Evolutionary conservation across 2,797 vertebrate genomes (phyloP), one percentile per base, ranked within the genome.

Genomic region (Podarcis lilfordi): DNA sequence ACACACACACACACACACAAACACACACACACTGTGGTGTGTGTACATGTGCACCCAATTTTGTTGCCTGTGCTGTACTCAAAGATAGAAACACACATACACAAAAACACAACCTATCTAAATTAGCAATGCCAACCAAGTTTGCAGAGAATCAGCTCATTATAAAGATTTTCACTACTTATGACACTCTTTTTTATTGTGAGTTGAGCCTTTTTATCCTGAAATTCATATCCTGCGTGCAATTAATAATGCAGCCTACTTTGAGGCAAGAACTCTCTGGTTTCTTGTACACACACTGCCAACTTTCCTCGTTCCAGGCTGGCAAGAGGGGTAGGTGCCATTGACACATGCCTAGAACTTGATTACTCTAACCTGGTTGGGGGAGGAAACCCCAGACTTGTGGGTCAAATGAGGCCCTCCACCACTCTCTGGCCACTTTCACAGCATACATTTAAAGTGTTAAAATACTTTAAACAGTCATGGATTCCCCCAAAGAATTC

Each of bases 61-160:
- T 85, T 59, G 25, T 85, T 85, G 13, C 88, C 85, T 91, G 88
- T 82, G 89, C 89, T 3, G 0, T 92, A 87, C 92, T 77, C 80
- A 74, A 6, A 76, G 17, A 80, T 69, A 74, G 89, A 83, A 21
- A 92, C 1, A 43, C 50, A 55, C 21, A 2, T 27, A 45, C 59
- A 5, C 55, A 64, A 11, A 19, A 40, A 84, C n/a, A 29, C 9
- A 81, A 25, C 35, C 2, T 4, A 84, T 3, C 78, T 88, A 32
- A 75, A 75, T 40, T 25, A 40, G 74, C 13, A 32, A 29, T 2
- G 17, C 27, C 19, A 35, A 68, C 13, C 17, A 82, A 2, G 40
- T 69, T 82, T 15, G 8, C 25, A 55, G 25, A 55, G 19, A 50
- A 50, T 4, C 13, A n/a, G 68, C 13, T 3, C 32, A 1, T 32